A percentile compares a stretch with the other conserved stretches of the same genome.
Conservation (phyloP, 2,113 vertebrate species). For the Dunckerocampus dactyliophorus region DNA sequence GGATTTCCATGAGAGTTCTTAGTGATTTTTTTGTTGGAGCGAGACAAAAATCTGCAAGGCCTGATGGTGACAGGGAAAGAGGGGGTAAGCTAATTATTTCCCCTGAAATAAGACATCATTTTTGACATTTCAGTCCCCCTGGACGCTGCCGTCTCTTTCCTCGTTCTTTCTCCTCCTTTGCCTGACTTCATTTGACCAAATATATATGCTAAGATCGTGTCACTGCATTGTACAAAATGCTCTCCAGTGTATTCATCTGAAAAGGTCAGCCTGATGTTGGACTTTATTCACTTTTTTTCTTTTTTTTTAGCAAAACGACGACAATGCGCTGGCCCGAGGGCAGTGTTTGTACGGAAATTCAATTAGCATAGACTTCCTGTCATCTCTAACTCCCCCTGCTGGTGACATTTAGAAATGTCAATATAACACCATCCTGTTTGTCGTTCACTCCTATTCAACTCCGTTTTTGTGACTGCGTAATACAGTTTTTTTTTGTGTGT, state of each 20-base stretch:
- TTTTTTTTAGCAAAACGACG: too few relatives aligned
- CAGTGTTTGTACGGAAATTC: neutral
- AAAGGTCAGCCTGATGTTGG: slow-evolving; percentile 8
- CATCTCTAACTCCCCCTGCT: slow-evolving; percentile 1
- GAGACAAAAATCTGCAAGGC: slow-evolving; percentile 16
- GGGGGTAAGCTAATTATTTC: slow-evolving; percentile 11
- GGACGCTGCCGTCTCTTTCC: neutral
- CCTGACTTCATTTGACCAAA: neutral
- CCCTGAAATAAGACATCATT: slow-evolving; percentile 12
- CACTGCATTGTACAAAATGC: neutral
- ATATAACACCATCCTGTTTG: neutral
- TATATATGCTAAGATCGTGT: neutral
- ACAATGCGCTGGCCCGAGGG: neutral
- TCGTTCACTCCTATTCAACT: neutral
- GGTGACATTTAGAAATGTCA: slow-evolving; percentile 9
- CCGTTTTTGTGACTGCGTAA: neutral
- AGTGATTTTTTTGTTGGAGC: slow-evolving; percentile 17
- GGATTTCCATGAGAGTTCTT: slow-evolving; percentile 45
- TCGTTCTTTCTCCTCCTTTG: neutral
- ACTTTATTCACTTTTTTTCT: neutral
- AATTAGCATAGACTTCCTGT: slow-evolving; percentile 2
- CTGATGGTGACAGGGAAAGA: neutral
- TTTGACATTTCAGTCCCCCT: slow-evolving; percentile 16
- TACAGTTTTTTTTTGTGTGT: neutral
- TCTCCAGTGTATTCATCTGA: neutral